A percentile compares a stretch with the other conserved stretches of the same genome.
Evolutionary conservation across 2,888 invertebrate species (phyloP).

Genomic region (Conops quadrifasciatus): DNA sequence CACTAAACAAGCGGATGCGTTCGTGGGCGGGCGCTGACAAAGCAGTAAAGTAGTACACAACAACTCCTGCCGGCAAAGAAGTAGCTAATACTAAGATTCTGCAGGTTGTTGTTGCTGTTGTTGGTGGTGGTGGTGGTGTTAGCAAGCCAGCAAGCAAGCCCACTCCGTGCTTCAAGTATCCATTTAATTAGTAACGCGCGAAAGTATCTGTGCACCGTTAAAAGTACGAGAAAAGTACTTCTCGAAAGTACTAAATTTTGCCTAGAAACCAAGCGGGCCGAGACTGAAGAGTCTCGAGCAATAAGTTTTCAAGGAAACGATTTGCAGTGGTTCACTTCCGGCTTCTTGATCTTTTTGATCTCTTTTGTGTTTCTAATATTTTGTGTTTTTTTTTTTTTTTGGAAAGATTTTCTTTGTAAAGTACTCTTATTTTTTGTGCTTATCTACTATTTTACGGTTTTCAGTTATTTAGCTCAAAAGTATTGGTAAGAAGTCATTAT

Average conservation of each 20-base stretch:
- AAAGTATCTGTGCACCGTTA: constrained; percentile 42
- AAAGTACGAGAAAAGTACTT: constrained; percentile 36
- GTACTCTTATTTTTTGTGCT: too few species aligned
- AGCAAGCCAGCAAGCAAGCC: background rate
- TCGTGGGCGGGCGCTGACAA: background rate
- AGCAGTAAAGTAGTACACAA: too few species aligned
- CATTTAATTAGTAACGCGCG: constrained; percentile 51
- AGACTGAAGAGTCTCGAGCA: background rate
- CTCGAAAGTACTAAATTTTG: constrained; percentile 16
- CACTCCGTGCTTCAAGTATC: constrained; percentile 37
- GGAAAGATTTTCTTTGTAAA: too few species aligned
- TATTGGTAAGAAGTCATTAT: too few species aligned
- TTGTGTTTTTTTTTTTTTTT: too few species aligned
- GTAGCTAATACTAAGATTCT: constrained; percentile 8
- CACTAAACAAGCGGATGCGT: constrained; percentile 2
- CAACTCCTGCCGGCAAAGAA: background rate
- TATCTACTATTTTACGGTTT: too few species aligned
- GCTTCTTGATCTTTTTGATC: constrained; percentile 19
- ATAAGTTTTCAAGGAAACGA: constrained; percentile 31
- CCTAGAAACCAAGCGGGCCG: background rate
- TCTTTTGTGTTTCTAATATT: too few species aligned
- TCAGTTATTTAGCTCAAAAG: too few species aligned
- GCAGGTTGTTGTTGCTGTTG: constrained; percentile 8
- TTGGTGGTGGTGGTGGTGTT: too few species aligned
- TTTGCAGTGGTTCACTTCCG: constrained; percentile 36